Percentiles rank a stretch among this genome's conserved stretches.
These are phyloP conservation scores for Drosophila triauraria DNA, from an alignment of 1,140 invertebrate genomes.

Conservation along the genomic window DNA sequence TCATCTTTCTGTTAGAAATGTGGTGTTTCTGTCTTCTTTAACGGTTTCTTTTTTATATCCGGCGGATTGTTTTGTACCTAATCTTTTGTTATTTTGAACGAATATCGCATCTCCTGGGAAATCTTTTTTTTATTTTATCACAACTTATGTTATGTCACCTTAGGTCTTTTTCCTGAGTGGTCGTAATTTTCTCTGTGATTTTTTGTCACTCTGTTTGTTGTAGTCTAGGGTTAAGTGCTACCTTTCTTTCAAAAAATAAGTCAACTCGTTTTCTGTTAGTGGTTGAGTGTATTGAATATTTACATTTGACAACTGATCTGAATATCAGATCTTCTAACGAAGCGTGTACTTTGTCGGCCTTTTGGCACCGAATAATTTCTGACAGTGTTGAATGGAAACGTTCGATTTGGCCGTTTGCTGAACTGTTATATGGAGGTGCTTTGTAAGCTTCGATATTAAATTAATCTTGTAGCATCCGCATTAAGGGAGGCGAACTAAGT, in stretches of 20 bases:
- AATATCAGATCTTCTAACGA: background rate
- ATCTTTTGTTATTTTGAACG: no score
- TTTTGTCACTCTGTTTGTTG: no score
- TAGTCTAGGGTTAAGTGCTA: no score
- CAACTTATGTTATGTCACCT: background rate
- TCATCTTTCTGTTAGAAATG: background rate
- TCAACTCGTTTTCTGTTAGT: no score
- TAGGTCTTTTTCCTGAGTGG: no score
- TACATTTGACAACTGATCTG: background rate
- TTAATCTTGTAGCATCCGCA: constrained; percentile 27
- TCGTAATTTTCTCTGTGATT: no score
- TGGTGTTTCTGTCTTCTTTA: background rate
- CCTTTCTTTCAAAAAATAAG: no score
- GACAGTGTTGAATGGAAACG: no score
- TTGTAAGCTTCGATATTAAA: constrained; percentile 17
- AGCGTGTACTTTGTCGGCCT: background rate
- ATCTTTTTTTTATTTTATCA: background rate
- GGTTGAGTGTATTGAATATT: no score
- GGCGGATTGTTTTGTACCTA: no score
- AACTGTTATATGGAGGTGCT: background rate
- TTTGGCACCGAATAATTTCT: background rate
- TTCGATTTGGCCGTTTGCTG: no score
- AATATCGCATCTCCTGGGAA: background rate
- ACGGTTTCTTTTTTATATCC: no score
- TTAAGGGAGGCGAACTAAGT: constrained; percentile 19